phyloP scores from a whole-genome alignment of 1,140 invertebrate genomes.

The Drosophila watanabei region DNA sequence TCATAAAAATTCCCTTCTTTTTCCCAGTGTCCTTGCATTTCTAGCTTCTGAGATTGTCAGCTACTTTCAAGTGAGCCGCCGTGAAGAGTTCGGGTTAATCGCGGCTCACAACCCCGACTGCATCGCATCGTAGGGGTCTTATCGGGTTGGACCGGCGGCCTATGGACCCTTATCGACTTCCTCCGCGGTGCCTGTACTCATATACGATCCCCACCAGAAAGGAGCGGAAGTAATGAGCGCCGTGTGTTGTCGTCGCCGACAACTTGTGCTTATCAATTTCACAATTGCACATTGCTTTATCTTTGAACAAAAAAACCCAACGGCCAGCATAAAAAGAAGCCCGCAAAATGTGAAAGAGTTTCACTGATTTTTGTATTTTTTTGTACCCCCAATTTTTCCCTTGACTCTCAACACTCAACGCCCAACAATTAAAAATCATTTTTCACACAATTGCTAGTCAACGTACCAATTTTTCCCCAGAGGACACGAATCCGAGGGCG shows the following conservation, averaged over 20 bases:
- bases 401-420: slow-evolving; percentile 59
- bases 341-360: slow-evolving; percentile 26
- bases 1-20: not conserved
- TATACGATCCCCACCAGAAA: not conserved
- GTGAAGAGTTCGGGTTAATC: slow-evolving; percentile 27
- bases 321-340: slow-evolving; percentile 36
- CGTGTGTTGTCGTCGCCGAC: slow-evolving; percentile 35
- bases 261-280: slow-evolving; percentile 52
- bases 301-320: not conserved
- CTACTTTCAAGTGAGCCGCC: slow-evolving; percentile 35
- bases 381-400: not conserved
- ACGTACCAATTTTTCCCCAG: slow-evolving; percentile 44
- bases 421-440: slow-evolving; percentile 75
- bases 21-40: slow-evolving; percentile 13
- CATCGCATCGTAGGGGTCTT: slow-evolving; percentile 21
- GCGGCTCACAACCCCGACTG: slow-evolving; percentile 10
- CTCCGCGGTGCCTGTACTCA: slow-evolving; percentile 8
- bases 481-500: slow-evolving; percentile 27
- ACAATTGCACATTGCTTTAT: slow-evolving; percentile 58
- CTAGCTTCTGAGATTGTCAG: slow-evolving; percentile 31
- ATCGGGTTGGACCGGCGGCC: slow-evolving; percentile 20
- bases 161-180: slow-evolving; percentile 42
- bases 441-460: slow-evolving; percentile 71
- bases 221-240: slow-evolving; percentile 47
- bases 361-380: slow-evolving; percentile 17